These are phyloP conservation scores for Tolmerus cingulatus DNA, from an alignment of 2,888 invertebrate species.

Conservation along the genomic window DNA sequence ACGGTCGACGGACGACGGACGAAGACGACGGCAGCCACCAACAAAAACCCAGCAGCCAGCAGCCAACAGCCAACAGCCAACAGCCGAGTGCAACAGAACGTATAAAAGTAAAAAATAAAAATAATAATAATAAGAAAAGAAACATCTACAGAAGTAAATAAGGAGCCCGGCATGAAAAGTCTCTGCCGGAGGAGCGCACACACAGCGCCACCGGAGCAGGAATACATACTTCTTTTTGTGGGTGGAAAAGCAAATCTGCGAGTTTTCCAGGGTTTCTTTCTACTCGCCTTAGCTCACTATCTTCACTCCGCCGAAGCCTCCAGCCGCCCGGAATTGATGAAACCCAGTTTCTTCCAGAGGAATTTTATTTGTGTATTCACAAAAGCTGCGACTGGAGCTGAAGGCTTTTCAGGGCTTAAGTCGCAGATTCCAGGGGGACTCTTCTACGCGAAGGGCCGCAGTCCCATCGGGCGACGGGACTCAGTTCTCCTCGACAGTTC, in stretches of 20 bases:
- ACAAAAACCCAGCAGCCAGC: too few species aligned
- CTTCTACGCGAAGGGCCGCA: not conserved
- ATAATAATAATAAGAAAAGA: not conserved
- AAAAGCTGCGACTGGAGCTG: not conserved
- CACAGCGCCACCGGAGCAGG: not conserved
- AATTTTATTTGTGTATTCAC: not conserved
- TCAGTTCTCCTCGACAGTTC: not conserved
- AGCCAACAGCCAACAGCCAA: not conserved
- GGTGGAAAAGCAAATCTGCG: not conserved
- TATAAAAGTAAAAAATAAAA: not conserved
- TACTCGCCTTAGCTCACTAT: not conserved
- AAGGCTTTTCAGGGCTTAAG: not conserved
- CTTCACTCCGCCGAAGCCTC: not conserved
- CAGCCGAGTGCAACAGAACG: slow-evolving; percentile 10
- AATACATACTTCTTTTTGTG: not conserved
- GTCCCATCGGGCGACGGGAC: not conserved
- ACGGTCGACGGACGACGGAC: not conserved
- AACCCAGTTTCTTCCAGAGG: not conserved
- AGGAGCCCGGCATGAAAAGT: not conserved
- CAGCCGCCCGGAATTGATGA: not conserved
- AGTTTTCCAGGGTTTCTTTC: not conserved
- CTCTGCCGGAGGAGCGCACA: not conserved
- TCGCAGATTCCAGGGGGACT: not conserved
- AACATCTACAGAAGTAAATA: slow-evolving; percentile 2
- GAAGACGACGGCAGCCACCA: not conserved